A percentile compares a stretch with the other conserved stretches of the same genome.
Evolutionary conservation across 1,140 invertebrate species (phyloP).

Genomic region (Probaryconus sp.): DNA sequence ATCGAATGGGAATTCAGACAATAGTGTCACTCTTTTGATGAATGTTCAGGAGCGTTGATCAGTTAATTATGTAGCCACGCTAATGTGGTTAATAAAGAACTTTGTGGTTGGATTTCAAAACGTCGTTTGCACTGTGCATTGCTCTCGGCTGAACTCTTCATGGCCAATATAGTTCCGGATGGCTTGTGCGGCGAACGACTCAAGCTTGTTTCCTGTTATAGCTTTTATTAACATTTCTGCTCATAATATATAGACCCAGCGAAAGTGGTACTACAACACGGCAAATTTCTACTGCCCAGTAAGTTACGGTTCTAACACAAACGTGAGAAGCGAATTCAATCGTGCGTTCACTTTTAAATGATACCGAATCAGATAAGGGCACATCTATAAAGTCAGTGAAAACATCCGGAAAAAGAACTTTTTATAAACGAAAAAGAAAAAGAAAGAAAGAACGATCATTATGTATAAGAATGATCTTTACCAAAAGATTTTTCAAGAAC

Average conservation of each 20-base stretch:
- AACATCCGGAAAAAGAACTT: slow-evolving; percentile 5
- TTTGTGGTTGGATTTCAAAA: background rate
- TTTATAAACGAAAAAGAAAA: background rate
- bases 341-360: slow-evolving; percentile 38
- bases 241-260: slow-evolving; percentile 30
- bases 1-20: background rate
- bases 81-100: slow-evolving; percentile 1
- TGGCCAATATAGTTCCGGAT: slow-evolving; percentile 42
- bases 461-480: background rate
- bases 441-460: too few species aligned
- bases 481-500: too few species aligned
- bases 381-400: slow-evolving; percentile 23
- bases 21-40: slow-evolving; percentile 1
- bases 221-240: slow-evolving; percentile 36
- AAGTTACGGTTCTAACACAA: slow-evolving; percentile 32
- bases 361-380: slow-evolving; percentile 28
- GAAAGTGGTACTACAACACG: slow-evolving; percentile 49
- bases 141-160: background rate
- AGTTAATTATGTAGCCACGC: background rate
- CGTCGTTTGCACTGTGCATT: slow-evolving; percentile 1
- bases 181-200: slow-evolving; percentile 37
- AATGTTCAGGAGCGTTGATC: slow-evolving; percentile 9
- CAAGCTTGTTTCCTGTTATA: slow-evolving; percentile 40
- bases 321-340: slow-evolving; percentile 33
- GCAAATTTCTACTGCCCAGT: slow-evolving; percentile 45